These are phyloP conservation scores for Agrotis puta DNA, from an alignment of 2,888 invertebrate species.

Conservation along the genomic window DNA sequence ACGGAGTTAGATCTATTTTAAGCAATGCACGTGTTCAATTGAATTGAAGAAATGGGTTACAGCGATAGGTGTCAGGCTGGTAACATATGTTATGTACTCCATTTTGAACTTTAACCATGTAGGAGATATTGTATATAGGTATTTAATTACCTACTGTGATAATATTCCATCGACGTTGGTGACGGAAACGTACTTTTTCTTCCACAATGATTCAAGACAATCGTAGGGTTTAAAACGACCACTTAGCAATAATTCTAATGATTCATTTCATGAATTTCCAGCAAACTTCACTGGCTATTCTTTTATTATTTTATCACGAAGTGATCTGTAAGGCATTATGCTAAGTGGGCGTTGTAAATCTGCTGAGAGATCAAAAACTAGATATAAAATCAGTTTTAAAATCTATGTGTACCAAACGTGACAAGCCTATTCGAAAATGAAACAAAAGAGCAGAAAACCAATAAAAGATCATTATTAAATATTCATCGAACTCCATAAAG, in stretches of 20 bases:
- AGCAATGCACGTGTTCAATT: conserved; percentile 57
- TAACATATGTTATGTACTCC: conserved; percentile 43
- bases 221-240: too few relatives aligned
- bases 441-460: not conserved
- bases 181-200: not conserved
- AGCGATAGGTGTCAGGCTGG: conserved; percentile 49
- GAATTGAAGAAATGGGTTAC: conserved; percentile 58
- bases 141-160: conserved; percentile 22
- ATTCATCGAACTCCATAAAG: conserved; percentile 10
- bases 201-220: too few relatives aligned
- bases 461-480: not conserved
- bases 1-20: conserved; percentile 57
- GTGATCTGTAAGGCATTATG: too few relatives aligned
- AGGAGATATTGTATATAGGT: conserved; percentile 15
- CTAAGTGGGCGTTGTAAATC: too few relatives aligned
- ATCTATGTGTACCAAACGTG: not conserved
- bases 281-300: too few relatives aligned
- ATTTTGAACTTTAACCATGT: conserved; percentile 52
- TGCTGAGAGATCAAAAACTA: not conserved
- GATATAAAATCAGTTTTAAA: not conserved
- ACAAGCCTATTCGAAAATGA: not conserved
- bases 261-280: too few relatives aligned
- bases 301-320: too few relatives aligned
- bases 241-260: too few relatives aligned
- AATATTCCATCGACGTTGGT: not conserved